A percentile compares a stretch with the other conserved stretches of the same genome.
These are phyloP conservation scores for Apamea monoglypha DNA, from an alignment of 2,888 invertebrate genomes.

Conservation along the genomic window DNA sequence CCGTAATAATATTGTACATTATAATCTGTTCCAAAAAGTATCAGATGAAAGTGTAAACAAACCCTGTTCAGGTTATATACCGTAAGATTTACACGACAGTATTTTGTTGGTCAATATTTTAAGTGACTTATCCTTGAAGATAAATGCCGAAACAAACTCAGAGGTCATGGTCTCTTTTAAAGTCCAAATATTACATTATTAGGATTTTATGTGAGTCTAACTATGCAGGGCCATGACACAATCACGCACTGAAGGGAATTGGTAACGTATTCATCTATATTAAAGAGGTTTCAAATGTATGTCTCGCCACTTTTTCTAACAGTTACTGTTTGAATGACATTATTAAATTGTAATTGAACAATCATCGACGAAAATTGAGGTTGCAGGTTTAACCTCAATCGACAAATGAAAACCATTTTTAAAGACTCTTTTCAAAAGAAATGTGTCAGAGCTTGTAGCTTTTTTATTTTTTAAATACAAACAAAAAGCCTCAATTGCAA, in stretches of 20 bases:
- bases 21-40: not conserved
- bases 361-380: not conserved
- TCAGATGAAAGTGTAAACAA: not conserved
- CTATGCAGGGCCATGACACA: not conserved
- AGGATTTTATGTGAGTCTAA: not conserved
- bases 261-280: not conserved
- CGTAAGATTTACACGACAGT: not conserved
- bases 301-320: too few species aligned
- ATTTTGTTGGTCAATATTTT: not conserved
- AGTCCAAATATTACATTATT: not conserved
- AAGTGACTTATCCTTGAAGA: not conserved
- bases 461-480: too few species aligned
- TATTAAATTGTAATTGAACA: not conserved
- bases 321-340: not conserved
- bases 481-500: too few species aligned
- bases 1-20: not conserved
- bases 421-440: too few species aligned
- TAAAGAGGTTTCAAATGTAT: not conserved
- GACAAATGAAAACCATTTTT: not conserved
- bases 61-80: not conserved
- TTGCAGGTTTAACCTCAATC: not conserved
- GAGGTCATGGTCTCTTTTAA: not conserved
- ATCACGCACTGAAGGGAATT: not conserved
- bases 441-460: too few species aligned
- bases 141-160: not conserved